Base-by-base conservation (phyloP, 30 jellyfish, hydroid and myxozoan genomes). In the Clytia hemisphaerica region DNA sequence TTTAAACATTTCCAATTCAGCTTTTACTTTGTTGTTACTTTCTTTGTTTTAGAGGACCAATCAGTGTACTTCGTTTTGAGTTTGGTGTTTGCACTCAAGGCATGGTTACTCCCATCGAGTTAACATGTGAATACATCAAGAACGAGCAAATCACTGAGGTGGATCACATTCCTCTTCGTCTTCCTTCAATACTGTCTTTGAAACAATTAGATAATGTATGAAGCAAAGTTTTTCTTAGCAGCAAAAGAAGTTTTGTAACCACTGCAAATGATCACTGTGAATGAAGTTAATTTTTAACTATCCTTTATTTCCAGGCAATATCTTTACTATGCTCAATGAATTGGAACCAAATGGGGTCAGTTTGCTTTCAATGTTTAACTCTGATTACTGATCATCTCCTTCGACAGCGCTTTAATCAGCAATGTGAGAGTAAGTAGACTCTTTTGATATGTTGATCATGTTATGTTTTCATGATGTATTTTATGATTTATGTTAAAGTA, bases 281-380 rank as follows among this genome's bases (percentile, higher is more conserved):
- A 42, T 9, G n/a, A 51, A 10, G 12, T 51, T 10, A 10, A 15
- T 51, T 21, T 16, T 18, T 63, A 10, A 18, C 27, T 31, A n/a
- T n/a, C n/a, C n/a, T n/a, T n/a, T n/a, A n/a, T n/a, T 61, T 88
- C 48, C 35, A 88, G 97, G 97, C 95, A 15, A 95, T 88, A 32
- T 58, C 75, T 19, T 81, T 88, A 29, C 79, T 88, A 32, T 65
- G 64, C 54, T 67, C 92, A 26, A 76, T 88, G 93, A 88, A 81
- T 58, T 88, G 97, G 97, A 82, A 88, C 63, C 62, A 74, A 12
- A 68, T 37, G 62, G 95, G 95, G 15, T 42, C 51, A 47, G 71
- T 61, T 21, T 88, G 97, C 58, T 88, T 88, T 70, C 79, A 93
- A 12, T 88, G 97, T 62, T 69, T 88, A 63, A 63, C 88, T 1